Conservation (phyloP, 1,140 invertebrate species). For the Cyclina sinensis region DNA sequence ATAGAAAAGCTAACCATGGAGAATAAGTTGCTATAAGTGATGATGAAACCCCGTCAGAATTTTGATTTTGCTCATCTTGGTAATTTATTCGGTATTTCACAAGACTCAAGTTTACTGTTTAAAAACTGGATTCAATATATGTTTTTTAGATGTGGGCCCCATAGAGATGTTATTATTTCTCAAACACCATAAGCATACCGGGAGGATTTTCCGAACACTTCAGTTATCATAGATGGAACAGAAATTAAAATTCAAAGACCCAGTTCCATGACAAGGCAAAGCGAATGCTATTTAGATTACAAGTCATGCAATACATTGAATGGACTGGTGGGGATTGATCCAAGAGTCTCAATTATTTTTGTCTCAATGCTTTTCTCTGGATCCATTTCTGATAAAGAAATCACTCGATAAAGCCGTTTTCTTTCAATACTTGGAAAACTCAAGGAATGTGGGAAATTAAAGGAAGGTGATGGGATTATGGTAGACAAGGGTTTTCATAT, state of each 20-base stretch:
- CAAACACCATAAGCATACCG: neutral
- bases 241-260: slow-evolving; percentile 56
- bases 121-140: slow-evolving; percentile 27
- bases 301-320: slow-evolving; percentile 62
- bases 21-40: slow-evolving; percentile 13
- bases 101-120: neutral
- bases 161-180: neutral
- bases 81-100: slow-evolving; percentile 27
- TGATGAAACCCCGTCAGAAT: slow-evolving; percentile 14
- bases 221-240: slow-evolving; percentile 66
- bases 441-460: neutral
- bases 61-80: slow-evolving; percentile 29
- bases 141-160: neutral
- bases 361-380: slow-evolving; percentile 10
- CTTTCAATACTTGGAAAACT: neutral
- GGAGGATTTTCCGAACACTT: slow-evolving; percentile 11
- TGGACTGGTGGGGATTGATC: slow-evolving; percentile 24
- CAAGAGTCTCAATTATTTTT: slow-evolving; percentile 27
- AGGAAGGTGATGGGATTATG: neutral
- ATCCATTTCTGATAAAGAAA: neutral
- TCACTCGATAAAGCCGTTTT: slow-evolving; percentile 11
- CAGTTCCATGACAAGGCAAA: neutral
- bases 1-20: slow-evolving; percentile 2
- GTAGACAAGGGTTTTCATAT: slow-evolving; percentile 11
- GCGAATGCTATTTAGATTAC: slow-evolving; percentile 62